phyloP scores from a whole-genome alignment of 2,797 vertebrate species.

The Poecilia picta region DNA sequence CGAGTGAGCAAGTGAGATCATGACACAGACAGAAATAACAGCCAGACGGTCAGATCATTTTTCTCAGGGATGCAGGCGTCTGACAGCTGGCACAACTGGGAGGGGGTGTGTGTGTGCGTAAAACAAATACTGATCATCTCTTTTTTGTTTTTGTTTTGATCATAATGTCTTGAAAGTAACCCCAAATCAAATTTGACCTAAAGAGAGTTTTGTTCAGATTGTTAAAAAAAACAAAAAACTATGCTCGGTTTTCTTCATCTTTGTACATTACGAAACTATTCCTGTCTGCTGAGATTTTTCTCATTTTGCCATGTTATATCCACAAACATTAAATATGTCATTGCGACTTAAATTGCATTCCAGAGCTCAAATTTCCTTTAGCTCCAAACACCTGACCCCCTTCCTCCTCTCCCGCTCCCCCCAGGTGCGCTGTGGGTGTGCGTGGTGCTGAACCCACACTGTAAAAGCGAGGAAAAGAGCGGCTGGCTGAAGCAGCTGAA shows the following conservation, averaged over 20 bases:
- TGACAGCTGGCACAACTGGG: constrained; percentile 13
- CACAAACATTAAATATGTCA: background rate
- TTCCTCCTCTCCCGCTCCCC: background rate
- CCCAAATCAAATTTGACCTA: too few relatives aligned
- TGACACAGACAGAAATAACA: constrained; percentile 61
- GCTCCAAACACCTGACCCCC: constrained; percentile 9
- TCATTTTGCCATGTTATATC: background rate
- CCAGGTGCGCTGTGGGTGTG: constrained; percentile 98
- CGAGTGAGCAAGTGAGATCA: constrained; percentile 62
- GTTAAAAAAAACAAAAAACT: background rate
- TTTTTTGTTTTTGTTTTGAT: too few relatives aligned
- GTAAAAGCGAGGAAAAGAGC: constrained; percentile 95
- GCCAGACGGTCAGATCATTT: constrained; percentile 43
- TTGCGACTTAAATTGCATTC: background rate
- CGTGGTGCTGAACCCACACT: constrained; percentile 96
- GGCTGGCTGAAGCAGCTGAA: constrained; percentile 95
- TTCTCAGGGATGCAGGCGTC: constrained; percentile 20
- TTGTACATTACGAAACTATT: background rate
- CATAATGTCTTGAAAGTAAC: background rate
- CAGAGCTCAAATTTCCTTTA: background rate
- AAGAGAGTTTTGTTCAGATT: background rate
- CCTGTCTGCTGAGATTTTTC: background rate
- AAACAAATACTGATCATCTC: constrained; percentile 4
- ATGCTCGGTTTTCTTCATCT: background rate
- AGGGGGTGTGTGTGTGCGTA: background rate